Evolutionary conservation across 64 coral and sea anemone genomes (phyloP).

Genomic region (Platygyra sinensis): DNA sequence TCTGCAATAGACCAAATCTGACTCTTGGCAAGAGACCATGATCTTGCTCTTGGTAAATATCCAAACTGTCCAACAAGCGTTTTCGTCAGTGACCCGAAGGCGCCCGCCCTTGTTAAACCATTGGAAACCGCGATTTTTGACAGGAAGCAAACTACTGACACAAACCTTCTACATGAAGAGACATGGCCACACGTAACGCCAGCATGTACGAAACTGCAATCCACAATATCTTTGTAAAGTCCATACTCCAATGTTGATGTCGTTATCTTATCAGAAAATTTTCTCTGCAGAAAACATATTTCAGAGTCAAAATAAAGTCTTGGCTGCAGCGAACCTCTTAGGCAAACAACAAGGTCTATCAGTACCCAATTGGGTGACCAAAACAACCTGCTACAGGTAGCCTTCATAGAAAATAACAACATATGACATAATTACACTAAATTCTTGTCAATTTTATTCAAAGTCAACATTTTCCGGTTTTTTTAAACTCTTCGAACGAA

Average conservation of each 20-base stretch:
- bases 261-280: not conserved
- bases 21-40: no score
- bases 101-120: not conserved
- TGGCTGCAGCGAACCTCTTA: slow-evolving; percentile 2
- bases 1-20: not conserved
- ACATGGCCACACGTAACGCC: not conserved
- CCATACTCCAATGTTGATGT: not conserved
- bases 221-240: slow-evolving; percentile 2
- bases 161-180: slow-evolving; percentile 18
- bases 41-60: not conserved
- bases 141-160: not conserved
- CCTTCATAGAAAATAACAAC: not conserved
- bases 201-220: slow-evolving; percentile 17
- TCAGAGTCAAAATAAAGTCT: not conserved
- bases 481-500: not conserved
- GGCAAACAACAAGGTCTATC: slow-evolving; percentile 23
- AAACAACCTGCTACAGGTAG: slow-evolving; percentile 14
- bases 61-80: not conserved
- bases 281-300: not conserved
- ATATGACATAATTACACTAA: not conserved
- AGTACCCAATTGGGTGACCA: slow-evolving; percentile 33
- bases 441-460: not conserved
- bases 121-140: not conserved
- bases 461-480: not conserved
- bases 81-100: not conserved